Evolutionary conservation across 2,113 vertebrate species (phyloP).

Genomic region (Triplophysa rosa): DNA sequence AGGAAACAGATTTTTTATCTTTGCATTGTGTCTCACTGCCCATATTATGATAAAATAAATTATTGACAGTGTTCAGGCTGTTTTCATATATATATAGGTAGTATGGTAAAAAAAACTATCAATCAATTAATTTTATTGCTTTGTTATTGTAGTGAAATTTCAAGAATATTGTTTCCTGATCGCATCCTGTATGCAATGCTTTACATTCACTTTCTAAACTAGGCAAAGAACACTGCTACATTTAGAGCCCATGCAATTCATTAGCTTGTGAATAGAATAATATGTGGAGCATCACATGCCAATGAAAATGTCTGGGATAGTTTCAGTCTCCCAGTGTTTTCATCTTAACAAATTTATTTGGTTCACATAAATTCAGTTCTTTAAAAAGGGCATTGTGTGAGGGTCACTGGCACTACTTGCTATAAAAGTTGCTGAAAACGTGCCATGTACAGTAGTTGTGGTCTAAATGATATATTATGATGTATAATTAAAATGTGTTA

Average conservation of each 20-base stretch:
- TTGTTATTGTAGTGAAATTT: not conserved
- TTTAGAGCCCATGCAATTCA: not conserved
- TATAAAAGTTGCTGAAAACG: not conserved
- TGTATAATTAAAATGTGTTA: no score
- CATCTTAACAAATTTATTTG: not conserved
- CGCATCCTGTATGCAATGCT: not conserved
- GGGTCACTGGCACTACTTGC: not conserved
- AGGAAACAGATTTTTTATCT: not conserved
- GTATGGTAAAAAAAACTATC: not conserved
- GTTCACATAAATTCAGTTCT: not conserved
- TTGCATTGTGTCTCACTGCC: no score
- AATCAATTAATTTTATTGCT: not conserved
- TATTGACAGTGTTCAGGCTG: no score
- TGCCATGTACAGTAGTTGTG: not conserved
- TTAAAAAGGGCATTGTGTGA: not conserved
- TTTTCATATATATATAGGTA: not conserved
- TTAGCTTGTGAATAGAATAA: not conserved
- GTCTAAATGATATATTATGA: not conserved
- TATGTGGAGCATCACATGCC: not conserved
- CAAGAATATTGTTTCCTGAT: no score
- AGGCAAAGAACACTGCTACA: not conserved
- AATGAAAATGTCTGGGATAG: not conserved
- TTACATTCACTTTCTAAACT: not conserved
- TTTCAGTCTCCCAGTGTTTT: not conserved
- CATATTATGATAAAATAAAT: not conserved